Base-by-base conservation (phyloP, 2,888 invertebrate genomes). In the Phymatocera aterrima region DNA sequence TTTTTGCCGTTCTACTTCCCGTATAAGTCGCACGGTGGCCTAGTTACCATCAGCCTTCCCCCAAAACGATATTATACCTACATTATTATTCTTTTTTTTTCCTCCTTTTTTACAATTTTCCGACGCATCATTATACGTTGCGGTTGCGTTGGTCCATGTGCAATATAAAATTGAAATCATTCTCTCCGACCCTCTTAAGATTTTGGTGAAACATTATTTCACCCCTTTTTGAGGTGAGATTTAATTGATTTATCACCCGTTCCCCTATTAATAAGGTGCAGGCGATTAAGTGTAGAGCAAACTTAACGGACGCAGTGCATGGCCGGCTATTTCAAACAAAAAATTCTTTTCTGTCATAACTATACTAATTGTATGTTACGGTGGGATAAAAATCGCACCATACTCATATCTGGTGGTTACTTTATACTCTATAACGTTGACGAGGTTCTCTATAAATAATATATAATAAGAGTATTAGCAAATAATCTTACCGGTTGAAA, bases 1-100 rank as follows among this genome's bases (percentile, higher is more conserved):
- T 84, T 82, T 83, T 81, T 80, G 78, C 68, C 34, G 21, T 18
- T 78, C 78, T 37, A 78, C 78, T 78, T 78, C 78, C 74, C 31
- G 34, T 70, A 21, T 28, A 60, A 72, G 18, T 37, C 61, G 18
- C 74, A 70, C 74, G 40, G 34, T 78, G 78, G 74, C 78, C 78
- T 78, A 78, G 74, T 74, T 78, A 78, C 70, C 37, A 21, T 46
- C 78, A 57, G 72, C 40, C 51, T 10, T 57, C 48, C 24, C 48
- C 28, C 21, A 18, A 54, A 24, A 61, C 31, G 34, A 68, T 43
- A 68, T 24, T 51, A 72, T 34, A 24, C 28, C 8, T 10, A 54
- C 21, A 8, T 8, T 54, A 8, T 43, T 1, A 43, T 43, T 43
- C 31, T 12, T 28, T 15, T 5, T 12, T 12, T n/a, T n/a, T n/a